Base-by-base conservation (phyloP, 1,140 invertebrate species). In the Zophobas morio region DNA sequence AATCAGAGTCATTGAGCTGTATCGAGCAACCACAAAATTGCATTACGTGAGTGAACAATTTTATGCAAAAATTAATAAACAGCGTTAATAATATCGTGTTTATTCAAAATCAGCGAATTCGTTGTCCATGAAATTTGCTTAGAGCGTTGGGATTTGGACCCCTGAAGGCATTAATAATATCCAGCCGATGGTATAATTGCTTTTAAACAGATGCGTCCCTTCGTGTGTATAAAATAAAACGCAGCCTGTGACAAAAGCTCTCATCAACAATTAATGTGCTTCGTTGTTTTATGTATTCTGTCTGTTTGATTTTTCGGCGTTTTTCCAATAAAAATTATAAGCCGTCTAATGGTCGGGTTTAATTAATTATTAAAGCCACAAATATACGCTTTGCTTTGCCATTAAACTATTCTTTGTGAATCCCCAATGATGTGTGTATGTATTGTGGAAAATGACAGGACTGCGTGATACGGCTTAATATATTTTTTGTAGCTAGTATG, bases 221-320 rank as follows among this genome's bases (percentile, higher is more conserved):
- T 66, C 60, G 60, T 66, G 60, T 66, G 60, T 66, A 66, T 39
- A 66, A 66, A 66, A 66, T 66, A 66, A 66, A 66, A 66, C 60
- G 60, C 60, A 66, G 60, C 60, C 60, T 66, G 60, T 39, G 60
- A 66, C 60, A 66, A 66, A 66, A 66, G 60, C 60, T 66, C 42
- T 66, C 60, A 66, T 66, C 60, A 66, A 66, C 60, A 66, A 66
- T 66, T 66, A 66, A 66, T 66, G 6, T 60, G 56, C 56, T 60
- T 35, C 37, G 56, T 66, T 66, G 60, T 66, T 66, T 66, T 66
- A 42, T 66, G 60, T 40, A 66, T 66, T 66, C 42, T 66, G 60
- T 66, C 60, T 66, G 37, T 66, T 66, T 66, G 60, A 66, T 66
- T 66, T 66, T 51, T 2, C 49, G 6, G 20, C 6, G 42, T 51